Percentiles rank a stretch among this genome's conserved stretches.
These are phyloP conservation scores for Heterodera schachtii DNA, from an alignment of 1,140 invertebrate genomes.

Conservation along the genomic window DNA sequence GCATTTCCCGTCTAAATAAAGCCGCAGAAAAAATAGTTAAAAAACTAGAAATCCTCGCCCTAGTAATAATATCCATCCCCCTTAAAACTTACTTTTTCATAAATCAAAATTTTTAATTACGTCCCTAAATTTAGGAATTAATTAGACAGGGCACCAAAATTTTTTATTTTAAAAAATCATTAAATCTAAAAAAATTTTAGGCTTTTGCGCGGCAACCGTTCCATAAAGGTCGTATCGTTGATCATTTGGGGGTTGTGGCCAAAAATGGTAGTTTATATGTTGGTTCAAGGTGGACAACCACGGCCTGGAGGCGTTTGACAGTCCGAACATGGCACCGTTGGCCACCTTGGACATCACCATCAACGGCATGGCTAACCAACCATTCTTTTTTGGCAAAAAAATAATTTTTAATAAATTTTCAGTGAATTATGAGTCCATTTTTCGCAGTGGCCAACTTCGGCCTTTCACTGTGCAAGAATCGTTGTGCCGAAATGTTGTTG, in stretches of 20 bases:
- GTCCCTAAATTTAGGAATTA: too few species aligned
- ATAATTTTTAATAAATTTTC: constrained; percentile 54
- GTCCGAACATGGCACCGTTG: constrained; percentile 83
- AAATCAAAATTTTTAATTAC: too few species aligned
- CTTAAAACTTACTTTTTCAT: too few species aligned
- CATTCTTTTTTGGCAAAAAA: too few species aligned
- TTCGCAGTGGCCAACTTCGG: constrained; percentile 74
- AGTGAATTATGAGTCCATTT: constrained; percentile 81
- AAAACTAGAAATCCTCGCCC: too few species aligned
- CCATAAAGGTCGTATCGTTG: constrained; percentile 66
- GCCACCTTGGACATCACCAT: constrained; percentile 48
- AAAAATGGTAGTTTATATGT: not conserved
- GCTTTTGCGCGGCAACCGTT: constrained; percentile 86
- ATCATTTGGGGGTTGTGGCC: too few species aligned
- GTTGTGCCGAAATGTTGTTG: constrained; percentile 82
- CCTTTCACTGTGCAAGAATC: constrained; percentile 78
- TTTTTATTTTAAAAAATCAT: not conserved
- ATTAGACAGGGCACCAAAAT: too few species aligned
- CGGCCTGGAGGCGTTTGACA: constrained; percentile 84
- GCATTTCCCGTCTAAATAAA: too few species aligned
- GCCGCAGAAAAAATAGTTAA: too few species aligned
- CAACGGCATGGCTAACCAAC: not conserved
- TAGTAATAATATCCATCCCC: too few species aligned
- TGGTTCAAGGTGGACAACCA: constrained; percentile 76
- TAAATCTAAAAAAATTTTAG: not conserved